Conservation (phyloP, 2,797 vertebrate genomes). For the Sparidentex hasta region DNA sequence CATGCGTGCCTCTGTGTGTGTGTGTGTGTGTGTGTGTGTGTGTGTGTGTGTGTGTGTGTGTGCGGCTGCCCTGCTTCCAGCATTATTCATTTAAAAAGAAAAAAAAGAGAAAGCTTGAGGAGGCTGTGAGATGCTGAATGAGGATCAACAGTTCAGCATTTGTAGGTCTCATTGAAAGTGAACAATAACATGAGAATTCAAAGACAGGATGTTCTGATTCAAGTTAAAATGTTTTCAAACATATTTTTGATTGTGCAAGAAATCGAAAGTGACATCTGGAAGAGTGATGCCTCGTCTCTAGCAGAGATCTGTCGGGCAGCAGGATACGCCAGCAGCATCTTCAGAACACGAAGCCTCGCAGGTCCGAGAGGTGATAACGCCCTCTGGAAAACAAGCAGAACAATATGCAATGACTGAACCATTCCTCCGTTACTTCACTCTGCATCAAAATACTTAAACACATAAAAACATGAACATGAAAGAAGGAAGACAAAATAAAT, state of each 20-base stretch:
- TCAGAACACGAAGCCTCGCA: slow-evolving; percentile 64
- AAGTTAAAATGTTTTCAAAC: not conserved
- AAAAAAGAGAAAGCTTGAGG: slow-evolving; percentile 10
- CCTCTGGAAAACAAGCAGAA: slow-evolving; percentile 35
- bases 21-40: no score
- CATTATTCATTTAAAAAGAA: slow-evolving; percentile 31
- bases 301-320: slow-evolving; percentile 48
- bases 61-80: slow-evolving; percentile 4
- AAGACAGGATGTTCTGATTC: slow-evolving; percentile 1
- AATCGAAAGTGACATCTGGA: not conserved
- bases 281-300: not conserved
- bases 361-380: not conserved
- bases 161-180: not conserved
- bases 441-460: not conserved
- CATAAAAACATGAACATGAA: not conserved
- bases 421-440: no score
- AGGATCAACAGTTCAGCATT: not conserved
- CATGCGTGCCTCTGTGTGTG: slow-evolving; percentile 5
- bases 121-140: not conserved
- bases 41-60: slow-evolving; percentile 1
- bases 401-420: not conserved
- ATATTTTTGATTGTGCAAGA: not conserved
- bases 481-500: not conserved
- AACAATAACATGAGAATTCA: slow-evolving; percentile 14
- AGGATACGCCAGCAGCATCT: no score